Evolutionary conservation across 30 jellyfish, hydroid and myxozoan genomes (phyloP).

Genomic region (Aurelia sp.): DNA sequence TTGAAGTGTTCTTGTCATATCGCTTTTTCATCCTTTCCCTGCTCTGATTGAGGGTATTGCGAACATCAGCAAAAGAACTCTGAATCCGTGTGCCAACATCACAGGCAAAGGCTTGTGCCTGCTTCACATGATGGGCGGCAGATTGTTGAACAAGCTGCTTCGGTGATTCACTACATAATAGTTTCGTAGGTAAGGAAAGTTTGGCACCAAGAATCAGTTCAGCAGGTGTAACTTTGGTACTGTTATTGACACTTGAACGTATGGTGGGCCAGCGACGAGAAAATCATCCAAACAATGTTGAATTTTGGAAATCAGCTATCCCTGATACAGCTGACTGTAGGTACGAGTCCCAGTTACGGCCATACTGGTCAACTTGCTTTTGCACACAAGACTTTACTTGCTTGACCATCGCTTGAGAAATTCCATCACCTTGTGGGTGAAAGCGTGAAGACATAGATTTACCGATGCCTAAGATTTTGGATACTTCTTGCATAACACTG

Average conservation of each 20-base stretch:
- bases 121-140: slow-evolving; percentile 1
- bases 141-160: slow-evolving; percentile 3
- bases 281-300: too few relatives aligned
- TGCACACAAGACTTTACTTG: slow-evolving; percentile 54
- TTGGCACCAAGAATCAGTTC: too few relatives aligned
- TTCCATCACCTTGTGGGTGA: slow-evolving; percentile 44
- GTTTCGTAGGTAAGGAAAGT: too few relatives aligned
- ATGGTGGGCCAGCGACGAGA: too few relatives aligned
- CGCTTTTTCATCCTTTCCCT: slow-evolving; percentile 8
- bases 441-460: not conserved
- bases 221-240: too few relatives aligned
- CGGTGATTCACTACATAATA: not conserved
- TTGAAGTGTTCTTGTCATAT: slow-evolving; percentile 11
- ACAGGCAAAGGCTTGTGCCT: slow-evolving; percentile 5
- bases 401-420: slow-evolving; percentile 45
- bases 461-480: slow-evolving; percentile 29
- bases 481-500: slow-evolving; percentile 31
- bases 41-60: slow-evolving; percentile 19
- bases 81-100: slow-evolving; percentile 13
- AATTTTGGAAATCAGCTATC: too few relatives aligned
- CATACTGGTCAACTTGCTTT: slow-evolving; percentile 30
- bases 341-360: slow-evolving; percentile 24
- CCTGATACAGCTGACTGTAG: slow-evolving; percentile 22
- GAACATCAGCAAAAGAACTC: slow-evolving; percentile 26
- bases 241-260: not conserved